Evolutionary conservation across 2,113 vertebrate species (phyloP).

Genomic region (Anhinga anhinga): DNA sequence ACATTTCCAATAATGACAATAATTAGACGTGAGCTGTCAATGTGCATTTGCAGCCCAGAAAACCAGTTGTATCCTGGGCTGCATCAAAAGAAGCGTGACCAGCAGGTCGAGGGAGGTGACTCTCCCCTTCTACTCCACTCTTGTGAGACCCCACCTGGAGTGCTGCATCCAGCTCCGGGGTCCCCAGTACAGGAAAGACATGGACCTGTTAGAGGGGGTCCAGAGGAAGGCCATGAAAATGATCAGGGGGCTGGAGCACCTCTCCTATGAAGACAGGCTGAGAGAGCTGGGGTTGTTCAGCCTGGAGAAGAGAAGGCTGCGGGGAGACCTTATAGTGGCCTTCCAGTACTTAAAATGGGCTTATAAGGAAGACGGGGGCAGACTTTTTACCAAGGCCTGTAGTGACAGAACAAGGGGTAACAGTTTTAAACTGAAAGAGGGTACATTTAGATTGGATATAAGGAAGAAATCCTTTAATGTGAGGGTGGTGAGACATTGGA

Average conservation of each 20-base stretch:
- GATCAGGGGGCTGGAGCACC: neutral
- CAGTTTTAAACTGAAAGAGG: neutral
- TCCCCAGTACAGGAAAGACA: neutral
- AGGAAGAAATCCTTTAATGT: neutral
- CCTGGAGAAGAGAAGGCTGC: neutral
- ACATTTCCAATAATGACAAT: neutral
- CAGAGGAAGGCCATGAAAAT: neutral
- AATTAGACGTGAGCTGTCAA: accelerated
- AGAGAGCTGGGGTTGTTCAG: neutral
- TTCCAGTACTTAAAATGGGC: neutral
- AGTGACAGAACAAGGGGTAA: neutral
- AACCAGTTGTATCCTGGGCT: accelerated
- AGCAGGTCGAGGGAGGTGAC: neutral
- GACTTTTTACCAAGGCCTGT: neutral
- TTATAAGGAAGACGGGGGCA: neutral
- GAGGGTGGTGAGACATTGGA: neutral
- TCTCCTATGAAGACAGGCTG: neutral
- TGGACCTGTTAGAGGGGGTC: neutral
- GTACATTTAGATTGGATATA: neutral
- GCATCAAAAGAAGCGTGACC: neutral
- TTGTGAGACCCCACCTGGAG: neutral
- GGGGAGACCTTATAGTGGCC: neutral
- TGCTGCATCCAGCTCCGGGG: neutral
- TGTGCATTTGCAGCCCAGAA: neutral
- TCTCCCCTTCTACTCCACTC: neutral